Evolutionary conservation across 2,797 vertebrate genomes (phyloP).

Genomic region (Aldrovandia affinis): DNA sequence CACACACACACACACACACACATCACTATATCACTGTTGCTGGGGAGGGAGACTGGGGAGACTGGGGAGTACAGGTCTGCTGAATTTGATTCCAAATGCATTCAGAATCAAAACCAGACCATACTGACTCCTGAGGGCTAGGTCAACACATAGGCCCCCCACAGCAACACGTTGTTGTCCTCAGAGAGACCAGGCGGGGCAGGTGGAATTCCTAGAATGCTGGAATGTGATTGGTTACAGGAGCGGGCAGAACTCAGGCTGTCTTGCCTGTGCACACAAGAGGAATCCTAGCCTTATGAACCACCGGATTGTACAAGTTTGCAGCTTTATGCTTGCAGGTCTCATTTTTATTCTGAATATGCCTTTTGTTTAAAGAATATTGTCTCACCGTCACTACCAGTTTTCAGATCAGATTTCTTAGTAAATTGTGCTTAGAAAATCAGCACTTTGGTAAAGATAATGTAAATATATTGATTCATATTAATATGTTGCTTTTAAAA

Average conservation of each 20-base stretch:
- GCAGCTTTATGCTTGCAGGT: not conserved
- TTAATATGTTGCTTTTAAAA: too few relatives aligned
- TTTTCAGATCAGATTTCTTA: not conserved
- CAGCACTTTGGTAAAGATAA: not conserved
- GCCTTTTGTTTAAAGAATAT: conserved; percentile 2
- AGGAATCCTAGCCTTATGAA: not conserved
- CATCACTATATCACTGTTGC: not conserved
- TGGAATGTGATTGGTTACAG: not conserved
- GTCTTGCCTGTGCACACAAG: not conserved
- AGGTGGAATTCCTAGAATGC: not conserved
- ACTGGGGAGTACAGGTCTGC: not conserved
- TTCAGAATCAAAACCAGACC: not conserved
- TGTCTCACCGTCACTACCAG: too few relatives aligned
- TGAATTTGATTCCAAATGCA: not conserved
- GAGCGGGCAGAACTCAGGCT: not conserved
- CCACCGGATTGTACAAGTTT: too few relatives aligned
- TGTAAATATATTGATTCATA: too few relatives aligned
- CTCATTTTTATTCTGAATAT: not conserved
- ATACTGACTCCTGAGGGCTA: not conserved
- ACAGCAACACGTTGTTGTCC: not conserved
- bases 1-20: too few relatives aligned
- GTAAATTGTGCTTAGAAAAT: not conserved
- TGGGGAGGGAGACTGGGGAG: not conserved
- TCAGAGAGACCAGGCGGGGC: not conserved
- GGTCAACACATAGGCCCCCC: not conserved